Evolutionary conservation across 2,113 vertebrate species (phyloP).

Genomic region (Hiodon alosoides): DNA sequence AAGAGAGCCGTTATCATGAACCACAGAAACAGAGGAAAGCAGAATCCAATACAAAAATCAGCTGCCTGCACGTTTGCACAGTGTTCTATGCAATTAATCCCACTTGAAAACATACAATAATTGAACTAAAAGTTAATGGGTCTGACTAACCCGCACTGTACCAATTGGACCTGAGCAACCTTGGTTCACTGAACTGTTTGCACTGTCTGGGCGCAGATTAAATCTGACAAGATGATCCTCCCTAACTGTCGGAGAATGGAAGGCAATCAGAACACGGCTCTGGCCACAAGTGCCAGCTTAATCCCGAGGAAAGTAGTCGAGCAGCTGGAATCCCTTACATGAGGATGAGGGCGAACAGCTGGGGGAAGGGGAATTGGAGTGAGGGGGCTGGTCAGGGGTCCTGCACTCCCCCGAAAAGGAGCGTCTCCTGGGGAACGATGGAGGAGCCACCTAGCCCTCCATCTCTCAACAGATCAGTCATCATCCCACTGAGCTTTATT

Average conservation of each 20-base stretch:
- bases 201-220: neutral
- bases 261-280: constrained; percentile 4
- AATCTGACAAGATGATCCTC: constrained; percentile 17
- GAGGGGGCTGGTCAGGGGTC: neutral
- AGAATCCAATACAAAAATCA: no score
- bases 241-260: neutral
- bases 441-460: constrained; percentile 15
- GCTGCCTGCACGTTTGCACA: no score
- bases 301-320: neutral
- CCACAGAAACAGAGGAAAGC: neutral
- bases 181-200: neutral
- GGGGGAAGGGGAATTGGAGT: no score
- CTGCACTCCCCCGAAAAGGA: neutral
- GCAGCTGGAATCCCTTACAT: constrained; percentile 23
- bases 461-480: neutral
- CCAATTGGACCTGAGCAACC: neutral
- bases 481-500: constrained; percentile 11
- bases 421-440: neutral
- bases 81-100: neutral
- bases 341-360: constrained; percentile 12
- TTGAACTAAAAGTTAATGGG: neutral
- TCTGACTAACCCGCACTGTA: neutral
- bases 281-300: constrained; percentile 12
- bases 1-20: neutral
- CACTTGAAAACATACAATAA: neutral